phyloP scores from a whole-genome alignment of 2,113 vertebrate genomes.

The Genyomyrus donnyi region DNA sequence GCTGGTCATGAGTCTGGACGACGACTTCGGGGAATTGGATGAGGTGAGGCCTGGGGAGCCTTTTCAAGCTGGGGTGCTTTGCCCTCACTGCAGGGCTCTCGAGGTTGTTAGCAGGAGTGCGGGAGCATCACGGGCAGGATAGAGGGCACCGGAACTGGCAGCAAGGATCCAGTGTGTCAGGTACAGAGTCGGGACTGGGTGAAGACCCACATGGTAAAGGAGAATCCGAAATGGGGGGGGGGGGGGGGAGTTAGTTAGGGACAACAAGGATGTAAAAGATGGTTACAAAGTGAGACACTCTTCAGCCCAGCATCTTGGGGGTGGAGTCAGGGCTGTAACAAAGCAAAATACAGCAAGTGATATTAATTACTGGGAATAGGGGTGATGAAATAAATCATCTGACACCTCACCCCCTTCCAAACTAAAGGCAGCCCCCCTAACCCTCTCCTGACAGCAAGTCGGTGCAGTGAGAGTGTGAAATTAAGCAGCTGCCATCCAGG shows the following conservation, averaged over 20 bases:
- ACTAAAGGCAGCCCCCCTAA: neutral
- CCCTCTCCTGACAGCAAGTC: neutral
- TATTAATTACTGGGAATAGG: neutral
- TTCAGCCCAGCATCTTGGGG: neutral
- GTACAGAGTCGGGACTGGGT: neutral
- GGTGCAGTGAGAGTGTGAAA: neutral
- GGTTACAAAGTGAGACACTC: neutral
- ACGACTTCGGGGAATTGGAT: conserved; percentile 66
- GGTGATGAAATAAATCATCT: neutral
- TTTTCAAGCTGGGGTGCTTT: neutral
- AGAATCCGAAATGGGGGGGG: neutral
- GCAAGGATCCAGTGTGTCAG: neutral
- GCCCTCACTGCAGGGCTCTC: neutral
- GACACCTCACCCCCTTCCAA: neutral
- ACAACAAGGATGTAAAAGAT: neutral
- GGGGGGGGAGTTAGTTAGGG: neutral
- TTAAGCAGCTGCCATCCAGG: neutral
- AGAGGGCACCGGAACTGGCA: neutral
- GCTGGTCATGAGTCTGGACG: conserved; percentile 77
- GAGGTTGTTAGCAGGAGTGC: neutral
- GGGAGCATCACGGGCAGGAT: neutral
- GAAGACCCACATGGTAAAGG: neutral
- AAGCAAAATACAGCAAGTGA: neutral
- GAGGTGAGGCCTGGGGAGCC: conserved; percentile 47
- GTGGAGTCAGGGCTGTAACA: neutral